Conservation (phyloP, 2,797 vertebrate genomes). For the Atherinosoma microstoma region DNA sequence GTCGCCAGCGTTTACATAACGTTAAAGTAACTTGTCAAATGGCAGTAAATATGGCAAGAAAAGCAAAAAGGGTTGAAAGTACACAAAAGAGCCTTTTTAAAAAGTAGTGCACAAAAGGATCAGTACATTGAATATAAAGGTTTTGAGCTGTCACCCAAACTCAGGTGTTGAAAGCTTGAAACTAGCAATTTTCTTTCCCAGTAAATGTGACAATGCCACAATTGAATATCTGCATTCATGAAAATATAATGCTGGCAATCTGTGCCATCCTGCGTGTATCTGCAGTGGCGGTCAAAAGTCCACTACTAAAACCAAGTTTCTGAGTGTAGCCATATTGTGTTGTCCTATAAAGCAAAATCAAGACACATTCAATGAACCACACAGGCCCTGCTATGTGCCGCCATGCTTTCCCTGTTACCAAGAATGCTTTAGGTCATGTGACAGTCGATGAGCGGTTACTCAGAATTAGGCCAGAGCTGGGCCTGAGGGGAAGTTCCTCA, state of each 20-base stretch:
- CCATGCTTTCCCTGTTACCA: constrained; percentile 47
- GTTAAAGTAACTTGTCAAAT: neutral
- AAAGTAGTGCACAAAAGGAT: neutral
- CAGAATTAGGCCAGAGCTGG: constrained; percentile 73
- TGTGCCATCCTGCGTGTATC: neutral
- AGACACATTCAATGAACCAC: constrained; percentile 30
- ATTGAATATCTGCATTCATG: neutral
- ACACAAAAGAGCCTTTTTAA: neutral
- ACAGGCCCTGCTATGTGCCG: constrained; percentile 26
- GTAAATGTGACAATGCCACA: neutral
- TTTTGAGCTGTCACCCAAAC: neutral
- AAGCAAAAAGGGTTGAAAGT: neutral
- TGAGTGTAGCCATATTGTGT: constrained; percentile 17
- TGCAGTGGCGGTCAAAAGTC: neutral
- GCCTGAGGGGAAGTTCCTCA: constrained; percentile 63
- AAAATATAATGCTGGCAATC: neutral
- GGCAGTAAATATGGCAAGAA: neutral
- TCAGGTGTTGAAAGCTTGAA: neutral
- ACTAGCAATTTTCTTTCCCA: neutral
- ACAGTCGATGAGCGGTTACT: constrained; percentile 64
- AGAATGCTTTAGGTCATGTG: constrained; percentile 67
- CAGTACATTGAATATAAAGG: neutral
- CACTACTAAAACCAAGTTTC: constrained; percentile 12
- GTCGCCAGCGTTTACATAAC: neutral
- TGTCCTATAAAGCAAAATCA: constrained; percentile 29